Evolutionary conservation across 2,113 vertebrate genomes (phyloP), one percentile per base, ranked within the genome.

Genomic region (Periophthalmodon schlosseri): DNA sequence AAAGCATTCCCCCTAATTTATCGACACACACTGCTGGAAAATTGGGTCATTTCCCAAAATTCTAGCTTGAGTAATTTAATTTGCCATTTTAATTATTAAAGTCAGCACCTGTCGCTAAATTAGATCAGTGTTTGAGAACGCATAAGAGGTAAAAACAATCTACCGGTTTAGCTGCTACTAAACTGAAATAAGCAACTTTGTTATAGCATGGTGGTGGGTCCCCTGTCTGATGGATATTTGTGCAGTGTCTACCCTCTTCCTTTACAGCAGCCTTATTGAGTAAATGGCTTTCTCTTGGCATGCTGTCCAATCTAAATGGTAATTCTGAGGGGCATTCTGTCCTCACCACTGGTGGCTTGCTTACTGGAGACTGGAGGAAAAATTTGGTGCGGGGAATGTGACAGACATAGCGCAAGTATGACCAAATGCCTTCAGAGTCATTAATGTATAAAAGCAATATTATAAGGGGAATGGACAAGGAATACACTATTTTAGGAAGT

Each of bases 221-320:
- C 34, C 3, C 24, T 79, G 50, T 70, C 77, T 64, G 44, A 56
- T 46, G 69, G 50, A 78, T 78, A 47, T 71, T 58, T 69, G 23
- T 78, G 78, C 76, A 66, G 20, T 74, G 68, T 75, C 49, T 14
- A 33, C 72, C 57, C 50, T 11, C 60, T 72, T 81, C 58, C 73
- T 64, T 70, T 11, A 73, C 73, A 34, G 78, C 81, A 81, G 21
- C 65, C 73, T 83, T 61, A 75, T 80, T 77, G 81, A 84, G 79
- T 83, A 88, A 89, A 86, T 89, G 88, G 83, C 84, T 89, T 85
- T 89, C 82, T 89, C 79, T 84, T 90, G 85, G 90, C 86, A 81
- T 86, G 81, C 71, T 80, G 82, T 90, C 85, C 90, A 93, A 93
- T 94, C 87, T 92, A 93, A 93, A 94, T 92, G 91, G 84, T 92